A percentile compares a stretch with the other conserved stretches of the same genome.
Conservation (phyloP, 2,113 vertebrate genomes). For the Varanus komodoensis region DNA sequence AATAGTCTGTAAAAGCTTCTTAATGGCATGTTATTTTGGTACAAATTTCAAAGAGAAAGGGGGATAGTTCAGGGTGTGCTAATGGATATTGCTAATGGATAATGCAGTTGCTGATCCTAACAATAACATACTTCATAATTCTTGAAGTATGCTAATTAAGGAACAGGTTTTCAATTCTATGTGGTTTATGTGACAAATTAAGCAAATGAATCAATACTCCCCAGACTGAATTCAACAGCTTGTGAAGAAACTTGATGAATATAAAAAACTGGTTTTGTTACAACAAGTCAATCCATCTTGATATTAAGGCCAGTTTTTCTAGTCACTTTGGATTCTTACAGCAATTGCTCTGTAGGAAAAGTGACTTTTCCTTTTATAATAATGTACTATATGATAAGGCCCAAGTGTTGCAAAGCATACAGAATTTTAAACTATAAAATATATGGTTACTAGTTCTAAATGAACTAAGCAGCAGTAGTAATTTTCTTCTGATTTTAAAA, state of each 20-base stretch:
- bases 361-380: not conserved
- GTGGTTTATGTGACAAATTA: not conserved
- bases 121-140: slow-evolving; percentile 18
- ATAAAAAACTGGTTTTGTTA: not conserved
- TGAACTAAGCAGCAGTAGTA: not conserved
- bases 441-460: not conserved
- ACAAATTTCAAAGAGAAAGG: slow-evolving; percentile 58
- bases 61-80: slow-evolving; percentile 62
- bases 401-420: not conserved
- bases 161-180: not conserved
- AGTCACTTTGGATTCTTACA: not conserved
- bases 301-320: not conserved
- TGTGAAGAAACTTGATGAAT: not conserved
- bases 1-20: slow-evolving; percentile 52
- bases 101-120: slow-evolving; percentile 23
- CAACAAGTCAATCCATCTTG: not conserved
- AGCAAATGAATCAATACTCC: not conserved
- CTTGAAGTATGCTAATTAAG: not conserved
- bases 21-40: slow-evolving; percentile 51
- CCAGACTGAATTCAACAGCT: not conserved
- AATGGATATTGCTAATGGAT: slow-evolving; percentile 22
- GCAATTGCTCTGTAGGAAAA: not conserved
- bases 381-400: not conserved
- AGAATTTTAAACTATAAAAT: not conserved
- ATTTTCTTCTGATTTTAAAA: slow-evolving; percentile 63